Percentiles rank a stretch among this genome's conserved stretches.
phyloP scores from a whole-genome alignment of 2,797 vertebrate genomes.

The Acanthis flammea region DNA sequence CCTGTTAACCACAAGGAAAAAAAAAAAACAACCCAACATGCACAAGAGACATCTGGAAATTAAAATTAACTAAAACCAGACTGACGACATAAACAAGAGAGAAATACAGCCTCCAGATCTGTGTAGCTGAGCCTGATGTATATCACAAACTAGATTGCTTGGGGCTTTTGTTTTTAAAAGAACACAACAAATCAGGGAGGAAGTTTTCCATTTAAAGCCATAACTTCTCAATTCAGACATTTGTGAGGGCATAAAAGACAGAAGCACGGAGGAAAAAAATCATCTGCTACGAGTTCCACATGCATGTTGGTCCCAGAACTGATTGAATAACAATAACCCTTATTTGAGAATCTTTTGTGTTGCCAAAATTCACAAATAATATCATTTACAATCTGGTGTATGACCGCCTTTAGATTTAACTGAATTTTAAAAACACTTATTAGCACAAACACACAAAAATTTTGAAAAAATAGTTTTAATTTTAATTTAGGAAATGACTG shows the following conservation, averaged over 20 bases:
- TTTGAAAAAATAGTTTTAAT: not conserved
- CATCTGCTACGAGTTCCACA: not conserved
- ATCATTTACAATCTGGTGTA: not conserved
- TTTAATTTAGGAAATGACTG: not conserved
- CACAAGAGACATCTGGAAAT: constrained; percentile 40
- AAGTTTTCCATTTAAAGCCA: constrained; percentile 2
- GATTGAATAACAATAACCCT: not conserved
- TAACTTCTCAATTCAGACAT: not conserved
- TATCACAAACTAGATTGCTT: not conserved
- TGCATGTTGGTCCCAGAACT: not conserved
- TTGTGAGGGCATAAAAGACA: constrained; percentile 7
- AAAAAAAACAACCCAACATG: not conserved
- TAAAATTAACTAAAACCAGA: constrained; percentile 54
- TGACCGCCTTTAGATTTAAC: not conserved
- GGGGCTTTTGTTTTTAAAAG: not conserved
- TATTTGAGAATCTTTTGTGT: not conserved
- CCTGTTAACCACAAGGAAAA: not conserved
- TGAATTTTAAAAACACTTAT: not conserved
- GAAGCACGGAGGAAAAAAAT: not conserved
- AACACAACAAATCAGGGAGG: not conserved
- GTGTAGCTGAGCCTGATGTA: not conserved
- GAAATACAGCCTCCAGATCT: constrained; percentile 17
- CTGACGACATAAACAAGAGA: not conserved
- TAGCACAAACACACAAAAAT: not conserved
- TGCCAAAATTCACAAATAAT: not conserved